These are phyloP conservation scores for Lagenorhynchus albirostris DNA, from an alignment of 2,113 vertebrate species.

Conservation along the genomic window DNA sequence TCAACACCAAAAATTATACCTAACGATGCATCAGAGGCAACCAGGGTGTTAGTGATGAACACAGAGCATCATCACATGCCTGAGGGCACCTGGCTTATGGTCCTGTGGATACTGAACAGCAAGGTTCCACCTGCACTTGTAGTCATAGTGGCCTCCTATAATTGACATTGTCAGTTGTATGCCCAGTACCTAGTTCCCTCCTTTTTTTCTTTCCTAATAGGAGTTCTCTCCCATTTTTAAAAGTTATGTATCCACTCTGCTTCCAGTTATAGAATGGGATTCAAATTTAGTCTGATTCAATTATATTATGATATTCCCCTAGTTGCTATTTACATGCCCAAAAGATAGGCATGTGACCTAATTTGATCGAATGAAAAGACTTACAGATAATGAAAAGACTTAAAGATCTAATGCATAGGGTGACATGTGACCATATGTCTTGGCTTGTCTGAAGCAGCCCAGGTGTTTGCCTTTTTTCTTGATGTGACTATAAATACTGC, in stretches of 20 bases:
- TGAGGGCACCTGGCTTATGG: background rate
- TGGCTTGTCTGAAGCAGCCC: background rate
- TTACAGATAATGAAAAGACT: background rate
- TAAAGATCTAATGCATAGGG: background rate
- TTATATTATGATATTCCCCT: background rate
- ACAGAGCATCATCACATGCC: background rate
- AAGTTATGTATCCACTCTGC: background rate
- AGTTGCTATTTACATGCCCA: background rate
- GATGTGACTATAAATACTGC: background rate
- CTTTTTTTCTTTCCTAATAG: background rate
- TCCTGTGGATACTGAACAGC: background rate
- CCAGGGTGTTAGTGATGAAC: background rate
- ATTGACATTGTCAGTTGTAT: background rate
- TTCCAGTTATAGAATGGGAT: background rate
- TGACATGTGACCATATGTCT: background rate
- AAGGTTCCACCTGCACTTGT: background rate
- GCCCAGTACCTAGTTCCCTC: background rate
- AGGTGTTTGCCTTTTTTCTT: background rate
- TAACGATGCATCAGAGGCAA: background rate
- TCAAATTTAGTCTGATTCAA: background rate
- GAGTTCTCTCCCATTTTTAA: background rate
- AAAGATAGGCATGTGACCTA: background rate
- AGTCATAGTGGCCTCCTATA: no score
- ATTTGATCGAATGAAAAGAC: background rate
- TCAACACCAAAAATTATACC: background rate